Evolutionary conservation across 2,888 invertebrate genomes (phyloP), one percentile per base, ranked within the genome.

Genomic region (Luperina testacea): DNA sequence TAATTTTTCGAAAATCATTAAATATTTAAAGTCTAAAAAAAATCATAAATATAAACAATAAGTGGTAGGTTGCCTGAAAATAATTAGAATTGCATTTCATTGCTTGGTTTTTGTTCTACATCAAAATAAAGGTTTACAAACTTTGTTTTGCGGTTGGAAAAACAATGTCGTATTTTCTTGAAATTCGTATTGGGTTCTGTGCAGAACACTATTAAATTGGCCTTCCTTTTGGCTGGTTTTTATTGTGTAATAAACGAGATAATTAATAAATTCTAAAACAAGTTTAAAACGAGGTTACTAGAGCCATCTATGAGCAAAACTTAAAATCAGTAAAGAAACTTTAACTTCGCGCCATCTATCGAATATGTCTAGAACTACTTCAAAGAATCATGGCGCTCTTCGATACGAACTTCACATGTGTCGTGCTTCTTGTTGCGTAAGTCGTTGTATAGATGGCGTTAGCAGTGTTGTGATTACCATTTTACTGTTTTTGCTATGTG

Each of bases 401-500:
- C 17, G 7, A 27, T 1, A 11, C 2, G 15, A 63, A 72, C 17
- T 6, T 20, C 6, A n/a, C 20, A 1, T 45, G 2, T 8, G 7
- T 38, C 15, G 13, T 32, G n/a, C 7, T 7, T 42, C 8, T 51
- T 24, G 42, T 42, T 65, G 48, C 2, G 13, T 7, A 0, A 0
- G 11, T 45, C 2, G 6, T 48, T 51, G 70, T n/a, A 78, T 78
- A 91, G 92, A 84, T 90, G 90, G 90, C 91, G 89, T 70, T 86
- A 83, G 85, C 82, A 51, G 32, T 72, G 8, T n/a, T 67, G 65
- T 57, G 32, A 32, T 51, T 24, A 7, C 13, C 20, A 32, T 48
- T 15, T n/a, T 24, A 24, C 27, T 32, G 15, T 11, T 38, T 6
- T 59, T n/a, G 32, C 53, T 70, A n/a, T n/a, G 8, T 24, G 15